Base-by-base conservation (phyloP, 2,113 vertebrate genomes). In the Chaetops frenatus region DNA sequence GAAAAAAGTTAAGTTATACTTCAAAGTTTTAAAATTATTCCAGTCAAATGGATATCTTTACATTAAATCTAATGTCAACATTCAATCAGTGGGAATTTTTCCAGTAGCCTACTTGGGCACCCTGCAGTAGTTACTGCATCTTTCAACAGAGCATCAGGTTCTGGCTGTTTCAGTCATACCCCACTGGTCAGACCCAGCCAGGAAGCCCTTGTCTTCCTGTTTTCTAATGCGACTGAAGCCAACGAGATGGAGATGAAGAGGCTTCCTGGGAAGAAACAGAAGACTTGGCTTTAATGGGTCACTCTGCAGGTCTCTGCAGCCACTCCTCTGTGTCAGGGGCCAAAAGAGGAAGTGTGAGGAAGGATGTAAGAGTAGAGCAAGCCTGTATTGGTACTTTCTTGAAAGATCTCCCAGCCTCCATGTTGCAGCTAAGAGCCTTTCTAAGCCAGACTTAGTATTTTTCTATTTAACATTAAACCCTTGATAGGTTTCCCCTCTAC, bases 161-260 rank as follows among this genome's bases (percentile, higher is more conserved):
- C 89, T 79, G 65, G 57, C 93, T 93, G 65, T 94, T 90, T 89
- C 83, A 70, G 91, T 89, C 89, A 89, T 74, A 78, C 45, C 28
- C 60, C 61, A 81, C 53, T 79, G 89, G 48, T 79, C 81, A 86
- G 60, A 77, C 40, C 35, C 72, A 86, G 88, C 70, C 72, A 88
- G 89, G 77, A 86, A 94, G 88, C 56, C 40, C 51, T 87, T 88
- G 65, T 74, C 12, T 64, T 94, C 85, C 74, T 70, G 44, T 69
- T 33, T 85, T 88, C 66, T 69, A 60, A 71, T 44, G 66, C 35
- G 61, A 83, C 20, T 58, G 85, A 86, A 86, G 79, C 70, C 92
- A 96, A 90, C 64, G 74, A 96, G 85, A 74, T 83, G 73, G 70
- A 95, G 92, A 96, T 90, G 69, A 92, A 90, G 58, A 92, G 79